phyloP scores from a whole-genome alignment of 2,888 invertebrate genomes.

The Nemoura dubitans region DNA sequence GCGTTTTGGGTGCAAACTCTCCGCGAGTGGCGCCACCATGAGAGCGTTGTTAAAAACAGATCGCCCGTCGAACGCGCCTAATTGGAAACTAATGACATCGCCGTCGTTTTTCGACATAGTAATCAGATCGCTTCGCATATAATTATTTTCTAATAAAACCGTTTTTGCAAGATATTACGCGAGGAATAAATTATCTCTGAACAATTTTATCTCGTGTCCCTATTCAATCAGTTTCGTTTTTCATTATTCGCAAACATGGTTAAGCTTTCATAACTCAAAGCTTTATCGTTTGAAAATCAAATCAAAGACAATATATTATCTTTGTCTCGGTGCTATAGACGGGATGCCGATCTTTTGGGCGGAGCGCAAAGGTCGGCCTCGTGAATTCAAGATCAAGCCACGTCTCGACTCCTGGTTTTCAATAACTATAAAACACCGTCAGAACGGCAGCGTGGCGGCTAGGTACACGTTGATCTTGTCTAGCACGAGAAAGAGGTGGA shows the following conservation, averaged over 20 bases:
- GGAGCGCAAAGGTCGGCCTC: background rate
- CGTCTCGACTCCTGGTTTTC: background rate
- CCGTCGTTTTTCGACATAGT: background rate
- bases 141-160: background rate
- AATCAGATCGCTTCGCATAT: background rate
- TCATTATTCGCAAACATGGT: background rate
- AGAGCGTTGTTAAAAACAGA: background rate
- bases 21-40: background rate
- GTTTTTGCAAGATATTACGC: background rate
- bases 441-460: background rate
- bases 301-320: background rate
- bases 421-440: background rate
- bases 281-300: background rate
- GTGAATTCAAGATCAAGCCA: background rate
- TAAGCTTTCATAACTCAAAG: background rate
- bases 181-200: background rate
- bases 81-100: slow-evolving; percentile 2
- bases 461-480: background rate
- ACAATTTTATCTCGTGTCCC: background rate
- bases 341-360: background rate
- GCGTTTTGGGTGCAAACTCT: too few species aligned
- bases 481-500: background rate
- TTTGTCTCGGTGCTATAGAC: background rate
- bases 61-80: background rate
- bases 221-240: background rate